Evolutionary conservation across 37 sponge, comb jelly and placozoan species (phyloP).

Genomic region (Corticium candelabrum): DNA sequence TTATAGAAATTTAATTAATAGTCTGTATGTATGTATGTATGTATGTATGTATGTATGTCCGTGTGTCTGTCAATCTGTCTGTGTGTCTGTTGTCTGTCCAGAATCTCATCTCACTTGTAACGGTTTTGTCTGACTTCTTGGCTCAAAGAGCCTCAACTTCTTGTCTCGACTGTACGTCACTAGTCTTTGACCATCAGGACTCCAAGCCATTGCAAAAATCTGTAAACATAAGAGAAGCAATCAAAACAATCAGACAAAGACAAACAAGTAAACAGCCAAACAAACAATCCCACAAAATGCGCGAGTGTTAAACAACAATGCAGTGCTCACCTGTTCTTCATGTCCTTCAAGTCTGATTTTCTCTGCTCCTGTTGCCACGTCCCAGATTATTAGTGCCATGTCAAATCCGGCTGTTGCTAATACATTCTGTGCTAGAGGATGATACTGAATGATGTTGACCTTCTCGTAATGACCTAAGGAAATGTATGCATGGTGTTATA

Average conservation of each 20-base stretch:
- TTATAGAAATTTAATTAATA: too few relatives aligned
- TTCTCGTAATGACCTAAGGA: slow-evolving; percentile 73
- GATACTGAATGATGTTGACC: slow-evolving; percentile 55
- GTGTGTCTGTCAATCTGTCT: too few relatives aligned
- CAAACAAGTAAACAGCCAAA: background rate
- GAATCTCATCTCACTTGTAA: slow-evolving; percentile 7
- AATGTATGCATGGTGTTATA: too few relatives aligned
- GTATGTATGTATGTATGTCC: too few relatives aligned
- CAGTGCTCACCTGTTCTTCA: slow-evolving; percentile 33
- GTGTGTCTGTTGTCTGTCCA: background rate
- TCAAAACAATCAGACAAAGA: background rate
- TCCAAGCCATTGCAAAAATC: slow-evolving; percentile 80
- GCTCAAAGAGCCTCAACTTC: slow-evolving; percentile 44
- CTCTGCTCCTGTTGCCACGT: slow-evolving; percentile 30
- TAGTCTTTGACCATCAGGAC: slow-evolving; percentile 52
- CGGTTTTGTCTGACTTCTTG: slow-evolving; percentile 35
- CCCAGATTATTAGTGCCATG: slow-evolving; percentile 55
- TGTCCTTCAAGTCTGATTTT: slow-evolving; percentile 37
- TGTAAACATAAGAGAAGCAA: background rate
- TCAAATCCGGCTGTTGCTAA: slow-evolving; percentile 66
- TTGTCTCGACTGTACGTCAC: slow-evolving; percentile 56
- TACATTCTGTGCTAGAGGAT: slow-evolving; percentile 62
- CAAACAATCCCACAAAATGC: background rate
- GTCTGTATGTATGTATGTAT: too few relatives aligned
- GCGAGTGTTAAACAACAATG: too few relatives aligned